Percentiles rank a stretch among this genome's conserved stretches.
These are phyloP conservation scores for Acanthis flammea DNA, from an alignment of 2,797 vertebrate species.

Conservation along the genomic window DNA sequence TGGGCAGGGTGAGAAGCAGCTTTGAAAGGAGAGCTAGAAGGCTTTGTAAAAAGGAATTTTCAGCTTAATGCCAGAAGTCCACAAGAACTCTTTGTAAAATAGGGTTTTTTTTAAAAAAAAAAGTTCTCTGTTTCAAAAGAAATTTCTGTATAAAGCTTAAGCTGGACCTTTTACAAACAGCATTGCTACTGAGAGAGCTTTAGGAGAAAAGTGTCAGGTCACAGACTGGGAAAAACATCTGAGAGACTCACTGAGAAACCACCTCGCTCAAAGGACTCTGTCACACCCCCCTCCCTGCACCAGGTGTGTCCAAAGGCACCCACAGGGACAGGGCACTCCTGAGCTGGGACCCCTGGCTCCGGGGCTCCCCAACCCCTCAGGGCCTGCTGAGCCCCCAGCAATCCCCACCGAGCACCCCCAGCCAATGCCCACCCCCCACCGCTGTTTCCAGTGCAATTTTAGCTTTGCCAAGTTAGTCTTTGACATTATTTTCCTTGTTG, in stretches of 20 bases:
- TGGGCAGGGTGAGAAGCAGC: constrained; percentile 11
- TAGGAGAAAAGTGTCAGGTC: background rate
- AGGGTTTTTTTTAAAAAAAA: background rate
- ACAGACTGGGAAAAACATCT: background rate
- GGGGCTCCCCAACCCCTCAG: background rate
- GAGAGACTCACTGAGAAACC: background rate
- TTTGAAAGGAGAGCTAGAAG: constrained; percentile 4
- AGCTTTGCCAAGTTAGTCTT: background rate
- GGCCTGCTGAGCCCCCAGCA: background rate
- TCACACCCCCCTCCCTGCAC: background rate
- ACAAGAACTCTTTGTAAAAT: background rate
- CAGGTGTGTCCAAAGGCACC: background rate
- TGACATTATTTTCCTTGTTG: background rate
- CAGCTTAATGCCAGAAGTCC: constrained; percentile 18
- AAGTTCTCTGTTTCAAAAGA: background rate
- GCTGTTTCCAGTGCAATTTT: constrained; percentile 31
- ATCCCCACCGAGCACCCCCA: background rate
- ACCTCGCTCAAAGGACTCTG: background rate
- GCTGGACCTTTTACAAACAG: background rate
- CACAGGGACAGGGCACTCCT: background rate
- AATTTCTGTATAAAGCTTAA: constrained; percentile 15
- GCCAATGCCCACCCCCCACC: background rate
- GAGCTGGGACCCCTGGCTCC: background rate
- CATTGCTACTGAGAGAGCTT: background rate
- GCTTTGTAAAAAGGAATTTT: background rate